A percentile compares a stretch with the other conserved stretches of the same genome.
These are phyloP conservation scores for Resseliella maxima DNA, from an alignment of 2,888 invertebrate genomes.

Conservation along the genomic window DNA sequence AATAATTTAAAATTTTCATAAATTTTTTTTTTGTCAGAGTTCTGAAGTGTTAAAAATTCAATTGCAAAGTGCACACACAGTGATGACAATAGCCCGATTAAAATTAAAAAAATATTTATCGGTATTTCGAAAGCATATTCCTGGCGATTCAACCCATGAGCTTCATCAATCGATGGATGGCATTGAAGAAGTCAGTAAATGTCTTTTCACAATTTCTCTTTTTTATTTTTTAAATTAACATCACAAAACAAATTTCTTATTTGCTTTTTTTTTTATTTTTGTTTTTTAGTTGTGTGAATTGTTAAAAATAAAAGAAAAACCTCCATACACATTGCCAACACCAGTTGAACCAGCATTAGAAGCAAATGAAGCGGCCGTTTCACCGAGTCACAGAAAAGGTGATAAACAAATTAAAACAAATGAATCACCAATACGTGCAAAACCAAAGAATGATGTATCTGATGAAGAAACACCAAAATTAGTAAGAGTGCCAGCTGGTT, in stretches of 20 bases:
- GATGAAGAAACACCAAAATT: constrained; percentile 7
- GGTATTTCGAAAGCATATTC: constrained; percentile 65
- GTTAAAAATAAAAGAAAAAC: constrained; percentile 58
- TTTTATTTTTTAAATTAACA: too few species aligned
- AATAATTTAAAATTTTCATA: neutral
- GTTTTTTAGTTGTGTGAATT: constrained; percentile 61
- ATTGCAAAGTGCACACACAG: constrained; percentile 67
- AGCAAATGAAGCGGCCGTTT: constrained; percentile 64
- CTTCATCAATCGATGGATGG: constrained; percentile 68
- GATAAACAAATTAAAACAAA: constrained; percentile 2
- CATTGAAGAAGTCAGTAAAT: constrained; percentile 67
- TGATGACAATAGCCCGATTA: constrained; percentile 67
- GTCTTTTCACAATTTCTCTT: neutral
- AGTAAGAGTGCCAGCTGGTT: constrained; percentile 16
- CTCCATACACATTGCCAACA: constrained; percentile 56
- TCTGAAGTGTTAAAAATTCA: constrained; percentile 67
- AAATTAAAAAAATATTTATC: constrained; percentile 67
- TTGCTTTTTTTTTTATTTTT: neutral
- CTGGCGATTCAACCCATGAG: constrained; percentile 63
- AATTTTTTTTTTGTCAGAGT: constrained; percentile 63
- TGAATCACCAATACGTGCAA: neutral
- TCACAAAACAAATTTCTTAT: neutral
- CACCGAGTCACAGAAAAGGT: neutral
- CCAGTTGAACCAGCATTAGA: constrained; percentile 67
- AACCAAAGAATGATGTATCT: neutral